A percentile compares a stretch with the other conserved stretches of the same genome.
These are phyloP conservation scores for Oncorhynchus nerka DNA, from an alignment of 2,113 vertebrate genomes.

Conservation along the genomic window DNA sequence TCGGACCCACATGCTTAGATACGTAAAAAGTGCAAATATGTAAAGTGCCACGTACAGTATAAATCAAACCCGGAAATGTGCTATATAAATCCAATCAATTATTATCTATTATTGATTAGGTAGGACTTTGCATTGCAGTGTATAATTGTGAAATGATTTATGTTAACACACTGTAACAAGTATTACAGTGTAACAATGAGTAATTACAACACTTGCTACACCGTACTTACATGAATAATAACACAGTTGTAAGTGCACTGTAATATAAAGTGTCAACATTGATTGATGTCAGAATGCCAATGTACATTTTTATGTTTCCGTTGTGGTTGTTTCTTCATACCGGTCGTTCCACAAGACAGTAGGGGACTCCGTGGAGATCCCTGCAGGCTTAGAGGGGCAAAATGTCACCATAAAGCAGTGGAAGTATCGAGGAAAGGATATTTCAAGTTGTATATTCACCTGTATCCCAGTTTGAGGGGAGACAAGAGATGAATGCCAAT, in stretches of 20 bases:
- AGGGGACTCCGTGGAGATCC: slow-evolving; percentile 43
- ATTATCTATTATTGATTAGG: not conserved
- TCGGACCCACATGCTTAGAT: too few relatives aligned
- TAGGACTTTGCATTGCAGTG: not conserved
- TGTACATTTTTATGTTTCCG: slow-evolving; percentile 26
- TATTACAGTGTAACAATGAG: not conserved
- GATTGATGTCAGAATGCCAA: not conserved
- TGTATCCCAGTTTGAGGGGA: not conserved
- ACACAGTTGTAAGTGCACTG: not conserved
- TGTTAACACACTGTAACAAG: not conserved
- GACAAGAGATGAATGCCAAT: not conserved
- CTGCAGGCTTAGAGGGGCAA: not conserved
- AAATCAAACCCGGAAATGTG: too few relatives aligned
- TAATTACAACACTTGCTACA: not conserved
- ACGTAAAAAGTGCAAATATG: too few relatives aligned
- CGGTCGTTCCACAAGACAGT: slow-evolving; percentile 36
- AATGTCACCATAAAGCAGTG: rapidly evolving
- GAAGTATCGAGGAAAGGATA: rapidly evolving
- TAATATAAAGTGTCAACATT: not conserved
- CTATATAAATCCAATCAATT: too few relatives aligned
- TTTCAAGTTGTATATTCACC: rapidly evolving
- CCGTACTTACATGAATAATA: not conserved
- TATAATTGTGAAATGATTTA: not conserved
- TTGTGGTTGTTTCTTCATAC: slow-evolving; percentile 10
- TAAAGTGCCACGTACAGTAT: too few relatives aligned